Evolutionary conservation across 2,888 invertebrate species (phyloP).

Genomic region (Nephrocerus scutellatus): DNA sequence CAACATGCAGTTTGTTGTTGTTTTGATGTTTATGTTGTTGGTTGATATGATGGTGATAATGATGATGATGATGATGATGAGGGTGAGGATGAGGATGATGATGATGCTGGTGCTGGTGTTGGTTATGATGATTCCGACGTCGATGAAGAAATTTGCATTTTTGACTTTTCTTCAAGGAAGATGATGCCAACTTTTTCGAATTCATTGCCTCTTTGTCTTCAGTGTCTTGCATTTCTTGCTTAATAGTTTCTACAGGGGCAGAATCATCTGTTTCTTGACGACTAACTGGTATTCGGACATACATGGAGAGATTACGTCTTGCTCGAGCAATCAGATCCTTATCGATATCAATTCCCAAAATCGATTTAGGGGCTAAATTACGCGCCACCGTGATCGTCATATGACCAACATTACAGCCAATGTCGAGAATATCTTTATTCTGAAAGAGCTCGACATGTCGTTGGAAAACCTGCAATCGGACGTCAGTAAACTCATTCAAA

Average conservation of each 20-base stretch:
- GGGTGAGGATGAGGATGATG: slow-evolving; percentile 30
- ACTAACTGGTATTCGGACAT: slow-evolving; percentile 40
- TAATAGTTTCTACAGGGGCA: too few relatives aligned
- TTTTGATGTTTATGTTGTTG: slow-evolving; percentile 34
- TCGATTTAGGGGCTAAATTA: slow-evolving; percentile 74
- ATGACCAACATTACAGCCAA: slow-evolving; percentile 97
- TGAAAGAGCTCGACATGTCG: slow-evolving; percentile 75
- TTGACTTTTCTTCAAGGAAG: slow-evolving; percentile 12
- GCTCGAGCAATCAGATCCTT: slow-evolving; percentile 64
- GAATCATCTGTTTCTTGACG: too few relatives aligned
- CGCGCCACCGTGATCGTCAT: slow-evolving; percentile 85
- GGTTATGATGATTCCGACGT: slow-evolving; percentile 24
- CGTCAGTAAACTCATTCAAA: slow-evolving; percentile 71
- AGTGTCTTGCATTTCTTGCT: slow-evolving; percentile 25
- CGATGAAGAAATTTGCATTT: slow-evolving; percentile 11
- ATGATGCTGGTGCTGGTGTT: slow-evolving; percentile 27
- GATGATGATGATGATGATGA: slow-evolving; percentile 28
- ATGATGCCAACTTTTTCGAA: slow-evolving; percentile 9
- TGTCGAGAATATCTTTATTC: slow-evolving; percentile 87
- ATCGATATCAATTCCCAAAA: slow-evolving; percentile 94
- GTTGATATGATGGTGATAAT: slow-evolving; percentile 34
- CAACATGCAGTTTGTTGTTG: slow-evolving; percentile 40
- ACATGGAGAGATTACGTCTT: slow-evolving; percentile 42
- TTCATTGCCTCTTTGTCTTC: slow-evolving; percentile 29
- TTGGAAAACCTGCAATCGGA: slow-evolving; percentile 73